Evolutionary conservation across 1,140 invertebrate genomes (phyloP).

Genomic region (Drusus annulatus): DNA sequence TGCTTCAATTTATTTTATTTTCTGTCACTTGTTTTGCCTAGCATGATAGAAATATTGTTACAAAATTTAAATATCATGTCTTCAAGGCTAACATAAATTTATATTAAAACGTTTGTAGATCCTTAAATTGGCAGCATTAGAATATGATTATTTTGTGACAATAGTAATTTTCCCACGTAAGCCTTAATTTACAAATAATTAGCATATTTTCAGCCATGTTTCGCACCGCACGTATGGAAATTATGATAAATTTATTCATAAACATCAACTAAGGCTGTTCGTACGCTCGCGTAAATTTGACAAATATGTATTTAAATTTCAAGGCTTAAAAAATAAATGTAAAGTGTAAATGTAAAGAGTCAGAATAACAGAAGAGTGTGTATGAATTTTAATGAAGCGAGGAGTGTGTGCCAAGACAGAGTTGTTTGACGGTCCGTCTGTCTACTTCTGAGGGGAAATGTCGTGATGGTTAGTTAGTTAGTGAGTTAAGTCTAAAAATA

Average conservation of each 20-base stretch:
- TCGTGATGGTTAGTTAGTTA: too few species aligned
- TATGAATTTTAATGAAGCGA: too few species aligned
- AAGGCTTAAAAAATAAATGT: not conserved
- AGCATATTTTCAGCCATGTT: conserved; percentile 20
- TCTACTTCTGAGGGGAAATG: too few species aligned
- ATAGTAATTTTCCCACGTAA: conserved; percentile 9
- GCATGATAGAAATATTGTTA: too few species aligned
- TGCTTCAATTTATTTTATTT: too few species aligned
- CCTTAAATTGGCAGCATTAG: not conserved
- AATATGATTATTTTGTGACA: conserved; percentile 27
- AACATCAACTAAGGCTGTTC: conserved; percentile 10
- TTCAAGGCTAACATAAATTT: not conserved
- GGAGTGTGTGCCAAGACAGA: too few species aligned
- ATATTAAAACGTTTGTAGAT: not conserved
- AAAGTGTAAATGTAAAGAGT: too few species aligned
- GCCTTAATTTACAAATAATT: conserved; percentile 29
- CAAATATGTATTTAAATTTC: not conserved
- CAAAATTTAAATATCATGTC: too few species aligned
- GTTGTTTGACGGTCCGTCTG: too few species aligned
- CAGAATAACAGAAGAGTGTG: too few species aligned
- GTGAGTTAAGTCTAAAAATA: too few species aligned
- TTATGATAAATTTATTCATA: conserved; percentile 31
- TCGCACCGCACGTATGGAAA: conserved; percentile 21
- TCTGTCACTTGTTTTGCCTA: too few species aligned
- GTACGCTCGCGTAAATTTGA: conserved; percentile 5